Evolutionary conservation across 2,797 vertebrate genomes (phyloP), one percentile per base, ranked within the genome.

Genomic region (Cryptoprocta ferox): DNA sequence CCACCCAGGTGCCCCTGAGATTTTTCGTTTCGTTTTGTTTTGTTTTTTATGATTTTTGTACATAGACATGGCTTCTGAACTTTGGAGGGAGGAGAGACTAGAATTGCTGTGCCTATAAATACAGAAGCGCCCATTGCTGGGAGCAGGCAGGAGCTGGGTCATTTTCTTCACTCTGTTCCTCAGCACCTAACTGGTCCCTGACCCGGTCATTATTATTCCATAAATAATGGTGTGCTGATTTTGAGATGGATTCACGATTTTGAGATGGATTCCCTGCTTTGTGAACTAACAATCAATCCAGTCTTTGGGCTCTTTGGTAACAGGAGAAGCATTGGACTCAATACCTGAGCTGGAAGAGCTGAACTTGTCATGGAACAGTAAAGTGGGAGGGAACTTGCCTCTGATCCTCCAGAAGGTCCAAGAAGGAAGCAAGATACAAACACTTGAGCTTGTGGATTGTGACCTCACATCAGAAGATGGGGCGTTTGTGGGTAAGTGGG

Each of bases 331-430:
- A n/a, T 98, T 99, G 92, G 97, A 98, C 98, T 95, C 53, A 28
- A 26, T 99, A 66, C 99, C 99, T 89, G 98, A 99, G 11, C 90
- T 99, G 96, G 99, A 99, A 98, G 95, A 99, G 95, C 92, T 99
- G 59, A 99, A 99, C 97, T 98, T 99, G 96, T 99, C 99, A 71
- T 99, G 99, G 99, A 99, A 99, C 90, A 50, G 94, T 48, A 97
- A 98, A 2, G 95, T 99, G 0, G 99, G 99, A 35, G 99, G 99
- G 28, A 99, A 98, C 82, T 87, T 99, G 73, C 99, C 98, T 56
- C 96, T 98, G 94, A 96, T 99, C 71, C 98, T 99, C 80, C 98
- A 98, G 89, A 98, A 98, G 53, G 79, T 99, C 5, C 98, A 73
- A 9, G 97, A 97, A 16, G 97, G 95, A 19, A 98, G 97, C 96